Conservation (phyloP, 2,888 invertebrate species). For the Parelbella ahira region DNA sequence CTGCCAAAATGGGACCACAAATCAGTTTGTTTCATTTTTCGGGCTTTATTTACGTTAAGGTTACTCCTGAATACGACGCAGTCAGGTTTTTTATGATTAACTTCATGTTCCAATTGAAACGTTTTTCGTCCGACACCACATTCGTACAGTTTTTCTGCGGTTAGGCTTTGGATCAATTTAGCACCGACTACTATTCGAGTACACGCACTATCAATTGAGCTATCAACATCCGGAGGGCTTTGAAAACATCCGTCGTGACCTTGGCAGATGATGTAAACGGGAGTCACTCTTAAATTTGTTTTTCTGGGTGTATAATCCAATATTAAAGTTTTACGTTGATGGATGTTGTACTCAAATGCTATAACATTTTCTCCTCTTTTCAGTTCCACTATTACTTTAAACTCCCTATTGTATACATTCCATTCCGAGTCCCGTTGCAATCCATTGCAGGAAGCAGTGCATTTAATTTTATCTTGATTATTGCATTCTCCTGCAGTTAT, state of each 20-base stretch:
- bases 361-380: slow-evolving; percentile 83
- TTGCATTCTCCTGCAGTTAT: slow-evolving; percentile 70
- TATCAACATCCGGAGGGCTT: slow-evolving; percentile 82
- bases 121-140: slow-evolving; percentile 89
- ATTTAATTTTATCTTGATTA: slow-evolving; percentile 63
- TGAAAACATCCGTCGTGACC: slow-evolving; percentile 90
- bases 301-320: slow-evolving; percentile 81
- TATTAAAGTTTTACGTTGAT: slow-evolving; percentile 61
- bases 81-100: slow-evolving; percentile 77
- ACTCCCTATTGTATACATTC: slow-evolving; percentile 84
- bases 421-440: slow-evolving; percentile 72
- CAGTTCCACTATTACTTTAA: slow-evolving; percentile 85
- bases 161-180: slow-evolving; percentile 90
- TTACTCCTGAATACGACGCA: slow-evolving; percentile 88
- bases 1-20: slow-evolving; percentile 92
- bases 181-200: slow-evolving; percentile 87
- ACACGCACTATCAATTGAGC: slow-evolving; percentile 86
- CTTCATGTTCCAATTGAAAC: slow-evolving; percentile 87
- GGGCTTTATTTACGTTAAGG: slow-evolving; percentile 85
- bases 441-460: slow-evolving; percentile 61
- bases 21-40: slow-evolving; percentile 86
- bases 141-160: slow-evolving; percentile 92
- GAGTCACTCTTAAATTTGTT: slow-evolving; percentile 84
- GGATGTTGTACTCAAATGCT: slow-evolving; percentile 78
- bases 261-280: slow-evolving; percentile 90